Conservation (phyloP, 2,113 vertebrate species). For the Ancistrus triradiatus region DNA sequence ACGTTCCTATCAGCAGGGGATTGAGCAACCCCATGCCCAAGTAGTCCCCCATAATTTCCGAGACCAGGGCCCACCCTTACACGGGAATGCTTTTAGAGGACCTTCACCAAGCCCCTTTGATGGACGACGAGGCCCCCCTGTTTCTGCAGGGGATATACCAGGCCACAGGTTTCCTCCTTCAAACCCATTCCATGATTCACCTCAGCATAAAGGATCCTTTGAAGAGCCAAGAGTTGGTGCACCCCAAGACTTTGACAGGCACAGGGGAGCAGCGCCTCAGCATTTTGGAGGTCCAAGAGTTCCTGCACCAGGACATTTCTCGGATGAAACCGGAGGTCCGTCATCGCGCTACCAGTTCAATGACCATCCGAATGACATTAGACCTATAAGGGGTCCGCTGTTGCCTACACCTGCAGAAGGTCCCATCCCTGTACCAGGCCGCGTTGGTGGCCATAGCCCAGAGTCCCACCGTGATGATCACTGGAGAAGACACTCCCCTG, state of each 20-base stretch:
- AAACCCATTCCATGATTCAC: slow-evolving; percentile 74
- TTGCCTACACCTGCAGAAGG: slow-evolving; percentile 76
- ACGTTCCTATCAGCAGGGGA: slow-evolving; percentile 51
- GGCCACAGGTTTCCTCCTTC: slow-evolving; percentile 61
- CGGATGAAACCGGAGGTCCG: slow-evolving; percentile 50
- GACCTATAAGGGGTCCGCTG: slow-evolving; percentile 74
- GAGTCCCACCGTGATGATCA: slow-evolving; percentile 72
- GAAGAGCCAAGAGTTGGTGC: slow-evolving; percentile 76
- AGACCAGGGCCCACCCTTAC: slow-evolving; percentile 51
- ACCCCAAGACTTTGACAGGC: slow-evolving; percentile 74
- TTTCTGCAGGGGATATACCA: slow-evolving; percentile 51
- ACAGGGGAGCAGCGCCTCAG: slow-evolving; percentile 67
- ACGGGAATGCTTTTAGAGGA: slow-evolving; percentile 55
- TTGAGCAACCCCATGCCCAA: slow-evolving; percentile 56
- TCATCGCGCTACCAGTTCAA: slow-evolving; percentile 75
- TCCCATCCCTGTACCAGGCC: slow-evolving; percentile 55
- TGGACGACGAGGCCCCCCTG: slow-evolving; percentile 65
- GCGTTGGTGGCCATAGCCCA: slow-evolving; percentile 71
- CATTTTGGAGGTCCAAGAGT: slow-evolving; percentile 76
- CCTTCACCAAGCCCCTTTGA: slow-evolving; percentile 67
- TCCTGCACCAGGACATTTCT: slow-evolving; percentile 60
- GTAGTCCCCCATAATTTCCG: slow-evolving; percentile 52
- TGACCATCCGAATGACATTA: slow-evolving; percentile 68
- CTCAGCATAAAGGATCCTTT: slow-evolving; percentile 77
- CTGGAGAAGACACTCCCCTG: slow-evolving; percentile 71